Conservation (phyloP, 2,888 invertebrate genomes). For the Sussaba pulchella region DNA sequence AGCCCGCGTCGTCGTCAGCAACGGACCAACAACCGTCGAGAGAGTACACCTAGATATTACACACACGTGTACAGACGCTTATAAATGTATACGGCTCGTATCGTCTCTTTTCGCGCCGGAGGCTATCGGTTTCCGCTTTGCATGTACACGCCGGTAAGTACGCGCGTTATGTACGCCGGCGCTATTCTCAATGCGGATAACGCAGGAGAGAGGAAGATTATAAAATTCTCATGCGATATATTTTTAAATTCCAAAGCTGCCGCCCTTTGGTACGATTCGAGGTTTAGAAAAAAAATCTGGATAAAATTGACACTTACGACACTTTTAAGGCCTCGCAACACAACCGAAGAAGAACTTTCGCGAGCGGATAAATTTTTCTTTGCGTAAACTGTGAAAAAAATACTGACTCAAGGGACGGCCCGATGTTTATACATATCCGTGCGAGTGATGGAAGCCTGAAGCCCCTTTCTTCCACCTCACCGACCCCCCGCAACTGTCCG, state of each 20-base stretch:
- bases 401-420: too few species aligned
- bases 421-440: constrained; percentile 33
- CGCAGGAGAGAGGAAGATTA: constrained; percentile 34
- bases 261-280: too few species aligned
- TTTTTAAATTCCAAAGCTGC: too few species aligned
- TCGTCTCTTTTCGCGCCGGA: constrained; percentile 37
- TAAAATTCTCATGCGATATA: constrained; percentile 15
- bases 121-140: constrained; percentile 65
- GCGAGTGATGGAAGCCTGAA: constrained; percentile 47
- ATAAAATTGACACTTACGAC: too few species aligned
- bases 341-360: too few species aligned
- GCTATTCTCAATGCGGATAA: constrained; percentile 1
- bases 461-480: background rate
- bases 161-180: constrained; percentile 51
- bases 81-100: background rate
- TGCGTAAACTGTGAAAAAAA: too few species aligned
- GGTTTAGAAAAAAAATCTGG: too few species aligned
- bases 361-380: too few species aligned
- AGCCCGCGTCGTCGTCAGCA: constrained; percentile 20
- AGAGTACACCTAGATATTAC: background rate
- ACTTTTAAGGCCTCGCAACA: too few species aligned
- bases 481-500: background rate
- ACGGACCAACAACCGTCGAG: background rate
- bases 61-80: background rate
- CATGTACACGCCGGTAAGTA: constrained; percentile 58